Evolutionary conservation across 2,888 invertebrate species (phyloP).

Genomic region (Synergus itoensis): DNA sequence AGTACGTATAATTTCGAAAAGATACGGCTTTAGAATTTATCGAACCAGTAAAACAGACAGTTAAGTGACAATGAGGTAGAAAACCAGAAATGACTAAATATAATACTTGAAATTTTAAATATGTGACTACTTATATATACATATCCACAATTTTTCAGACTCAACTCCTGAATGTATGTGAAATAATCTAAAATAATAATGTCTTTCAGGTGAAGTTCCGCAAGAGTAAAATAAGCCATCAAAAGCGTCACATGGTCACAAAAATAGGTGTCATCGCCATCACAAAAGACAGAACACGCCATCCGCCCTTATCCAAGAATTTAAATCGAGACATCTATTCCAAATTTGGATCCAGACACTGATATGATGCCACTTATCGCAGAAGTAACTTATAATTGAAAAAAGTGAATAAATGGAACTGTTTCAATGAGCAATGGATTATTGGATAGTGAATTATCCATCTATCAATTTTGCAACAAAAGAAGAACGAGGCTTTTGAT

Average conservation of each 20-base stretch:
- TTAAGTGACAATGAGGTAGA: too few relatives aligned
- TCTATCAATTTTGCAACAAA: background rate
- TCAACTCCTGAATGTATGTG: background rate
- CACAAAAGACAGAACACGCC: background rate
- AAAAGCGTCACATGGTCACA: background rate
- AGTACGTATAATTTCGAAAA: too few relatives aligned
- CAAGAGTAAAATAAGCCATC: background rate
- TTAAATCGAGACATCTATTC: background rate
- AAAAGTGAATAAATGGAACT: background rate
- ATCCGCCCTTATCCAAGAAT: background rate
- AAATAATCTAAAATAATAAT: background rate
- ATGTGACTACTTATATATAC: too few relatives aligned
- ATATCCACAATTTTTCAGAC: background rate
- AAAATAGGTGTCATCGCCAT: background rate
- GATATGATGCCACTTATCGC: background rate
- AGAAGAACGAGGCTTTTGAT: background rate
- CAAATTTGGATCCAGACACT: too few relatives aligned
- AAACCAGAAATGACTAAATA: too few relatives aligned
- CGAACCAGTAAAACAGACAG: too few relatives aligned
- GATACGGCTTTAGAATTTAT: too few relatives aligned
- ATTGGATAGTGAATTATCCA: background rate
- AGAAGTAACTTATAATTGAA: background rate
- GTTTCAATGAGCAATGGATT: background rate
- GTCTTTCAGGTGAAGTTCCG: background rate
- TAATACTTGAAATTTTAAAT: too few relatives aligned